Evolutionary conservation across 2,113 vertebrate genomes (phyloP).

Genomic region (Nothocercus nigrocapillus): DNA sequence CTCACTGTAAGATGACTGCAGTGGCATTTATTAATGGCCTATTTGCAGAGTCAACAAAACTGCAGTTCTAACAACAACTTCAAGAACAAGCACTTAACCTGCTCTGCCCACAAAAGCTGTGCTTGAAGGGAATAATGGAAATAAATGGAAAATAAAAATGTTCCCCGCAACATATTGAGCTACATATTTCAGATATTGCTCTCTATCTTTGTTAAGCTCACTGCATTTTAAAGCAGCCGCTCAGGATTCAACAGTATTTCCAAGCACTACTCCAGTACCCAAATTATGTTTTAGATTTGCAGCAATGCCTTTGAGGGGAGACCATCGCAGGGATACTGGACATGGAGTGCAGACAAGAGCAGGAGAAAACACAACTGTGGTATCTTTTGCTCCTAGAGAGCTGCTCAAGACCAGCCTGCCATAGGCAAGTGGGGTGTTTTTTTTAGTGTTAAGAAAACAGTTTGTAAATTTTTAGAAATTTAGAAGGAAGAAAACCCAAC

Average conservation of each 20-base stretch:
- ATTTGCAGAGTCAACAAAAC: conserved; percentile 22
- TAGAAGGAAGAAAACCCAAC: not conserved
- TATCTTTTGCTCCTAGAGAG: not conserved
- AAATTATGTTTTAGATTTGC: not conserved
- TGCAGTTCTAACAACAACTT: not conserved
- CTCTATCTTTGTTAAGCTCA: not conserved
- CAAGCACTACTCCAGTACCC: not conserved
- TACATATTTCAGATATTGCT: not conserved
- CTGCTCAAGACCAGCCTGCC: not conserved
- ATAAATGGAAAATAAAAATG: not conserved
- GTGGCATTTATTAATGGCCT: not conserved
- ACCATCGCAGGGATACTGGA: not conserved
- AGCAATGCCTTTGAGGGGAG: not conserved
- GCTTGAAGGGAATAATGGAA: conserved; percentile 28
- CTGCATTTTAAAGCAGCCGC: not conserved
- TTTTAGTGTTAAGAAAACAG: not conserved
- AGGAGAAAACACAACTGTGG: accelerated
- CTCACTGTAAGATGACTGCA: not conserved
- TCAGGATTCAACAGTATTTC: not conserved
- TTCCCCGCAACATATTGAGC: not conserved
- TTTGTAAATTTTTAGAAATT: not conserved
- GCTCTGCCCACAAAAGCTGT: not conserved
- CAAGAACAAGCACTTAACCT: not conserved
- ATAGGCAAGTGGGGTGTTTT: not conserved
- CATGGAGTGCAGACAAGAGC: accelerated